These are phyloP conservation scores for Phainopepla nitens DNA, from an alignment of 2,113 vertebrate species.

Conservation along the genomic window DNA sequence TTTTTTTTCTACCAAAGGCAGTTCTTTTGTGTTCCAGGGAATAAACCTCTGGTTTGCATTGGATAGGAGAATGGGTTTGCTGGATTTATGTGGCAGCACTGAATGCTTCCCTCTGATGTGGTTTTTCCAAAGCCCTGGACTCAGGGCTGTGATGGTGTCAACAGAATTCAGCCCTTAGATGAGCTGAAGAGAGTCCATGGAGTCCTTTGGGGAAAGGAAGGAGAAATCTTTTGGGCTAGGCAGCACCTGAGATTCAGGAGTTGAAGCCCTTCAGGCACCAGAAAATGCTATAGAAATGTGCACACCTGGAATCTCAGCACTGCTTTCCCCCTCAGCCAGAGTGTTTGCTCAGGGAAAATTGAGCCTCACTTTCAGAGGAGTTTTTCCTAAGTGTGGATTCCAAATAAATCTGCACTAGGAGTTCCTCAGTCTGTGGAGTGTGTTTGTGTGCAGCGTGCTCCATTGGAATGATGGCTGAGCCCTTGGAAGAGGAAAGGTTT, in stretches of 20 bases:
- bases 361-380: not conserved
- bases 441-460: fast-evolving
- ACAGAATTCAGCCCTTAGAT: not conserved
- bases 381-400: not conserved
- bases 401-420: fast-evolving
- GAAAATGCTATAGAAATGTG: fast-evolving
- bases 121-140: not conserved
- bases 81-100: not conserved
- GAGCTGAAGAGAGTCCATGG: not conserved
- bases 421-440: too few relatives aligned
- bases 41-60: not conserved
- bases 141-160: not conserved
- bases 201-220: not conserved
- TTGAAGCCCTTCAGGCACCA: not conserved
- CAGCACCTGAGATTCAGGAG: not conserved
- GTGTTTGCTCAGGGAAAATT: not conserved
- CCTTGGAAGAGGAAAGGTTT: not conserved
- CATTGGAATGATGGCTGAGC: not conserved
- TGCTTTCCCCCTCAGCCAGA: not conserved
- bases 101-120: not conserved
- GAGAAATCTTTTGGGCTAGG: not conserved
- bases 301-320: not conserved
- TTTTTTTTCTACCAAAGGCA: not conserved
- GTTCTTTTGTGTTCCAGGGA: not conserved
- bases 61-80: not conserved